Evolutionary conservation across 2,797 vertebrate genomes (phyloP).

Genomic region (Microcaecilia unicolor): DNA sequence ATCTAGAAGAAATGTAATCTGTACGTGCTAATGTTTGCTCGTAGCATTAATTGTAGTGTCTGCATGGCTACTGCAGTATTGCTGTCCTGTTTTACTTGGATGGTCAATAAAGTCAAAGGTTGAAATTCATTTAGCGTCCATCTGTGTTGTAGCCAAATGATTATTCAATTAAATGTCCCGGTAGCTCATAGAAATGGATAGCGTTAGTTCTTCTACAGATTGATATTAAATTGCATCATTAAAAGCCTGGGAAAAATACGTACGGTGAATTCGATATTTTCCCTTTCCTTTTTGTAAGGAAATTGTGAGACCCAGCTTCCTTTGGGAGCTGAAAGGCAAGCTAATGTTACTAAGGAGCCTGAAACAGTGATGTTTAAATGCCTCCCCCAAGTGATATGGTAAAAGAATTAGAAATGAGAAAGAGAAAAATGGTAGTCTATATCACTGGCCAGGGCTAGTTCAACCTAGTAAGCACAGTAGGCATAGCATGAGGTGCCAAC

Average conservation of each 20-base stretch:
- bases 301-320: conserved; percentile 8
- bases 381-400: no score
- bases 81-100: conserved; percentile 21
- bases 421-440: no score
- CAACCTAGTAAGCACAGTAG: no score
- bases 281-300: conserved; percentile 15
- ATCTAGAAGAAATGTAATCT: no score
- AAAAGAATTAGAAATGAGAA: no score
- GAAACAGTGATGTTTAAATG: no score
- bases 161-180: conserved; percentile 46
- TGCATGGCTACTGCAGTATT: conserved; percentile 4
- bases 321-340: conserved; percentile 19
- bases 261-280: conserved; percentile 26
- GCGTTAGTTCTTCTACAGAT: conserved; percentile 38
- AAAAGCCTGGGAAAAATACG: conserved; percentile 29
- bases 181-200: no score
- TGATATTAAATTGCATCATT: conserved; percentile 34
- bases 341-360: conserved; percentile 22
- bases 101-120: conserved; percentile 38
- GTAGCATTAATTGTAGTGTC: no score
- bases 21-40: no score
- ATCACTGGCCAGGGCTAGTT: no score
- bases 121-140: conserved; percentile 39
- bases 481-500: no score
- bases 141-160: conserved; percentile 38